Conservation (phyloP, 2,113 vertebrate genomes). For the Dascyllus trimaculatus region DNA sequence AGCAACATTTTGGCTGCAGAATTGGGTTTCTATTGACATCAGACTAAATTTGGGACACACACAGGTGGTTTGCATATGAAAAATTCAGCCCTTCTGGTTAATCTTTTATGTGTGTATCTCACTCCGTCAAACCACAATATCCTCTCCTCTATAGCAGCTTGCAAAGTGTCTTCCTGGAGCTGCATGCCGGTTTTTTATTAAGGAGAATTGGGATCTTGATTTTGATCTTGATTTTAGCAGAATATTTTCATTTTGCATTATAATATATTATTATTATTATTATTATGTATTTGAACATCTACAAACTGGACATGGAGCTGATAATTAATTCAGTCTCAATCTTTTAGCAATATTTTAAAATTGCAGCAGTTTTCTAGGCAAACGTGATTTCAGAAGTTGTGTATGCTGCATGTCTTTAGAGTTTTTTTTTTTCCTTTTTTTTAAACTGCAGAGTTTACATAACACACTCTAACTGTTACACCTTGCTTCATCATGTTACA, state of each 20-base stretch:
- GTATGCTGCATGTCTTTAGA: no score
- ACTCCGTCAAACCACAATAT: background rate
- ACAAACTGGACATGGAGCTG: no score
- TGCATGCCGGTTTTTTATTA: background rate
- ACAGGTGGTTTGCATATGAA: slow-evolving; percentile 9
- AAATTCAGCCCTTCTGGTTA: background rate
- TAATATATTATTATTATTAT: no score
- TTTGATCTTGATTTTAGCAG: background rate
- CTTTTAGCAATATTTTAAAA: background rate
- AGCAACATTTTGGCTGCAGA: slow-evolving; percentile 1
- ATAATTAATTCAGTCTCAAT: no score
- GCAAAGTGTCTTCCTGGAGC: background rate
- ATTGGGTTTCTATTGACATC: slow-evolving; percentile 9
- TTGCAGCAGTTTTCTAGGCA: background rate
- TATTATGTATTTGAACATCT: no score
- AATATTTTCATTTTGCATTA: background rate
- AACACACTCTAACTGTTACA: background rate
- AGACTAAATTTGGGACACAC: background rate
- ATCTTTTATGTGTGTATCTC: background rate
- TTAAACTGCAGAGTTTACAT: background rate
- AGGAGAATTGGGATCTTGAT: background rate
- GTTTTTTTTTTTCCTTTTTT: background rate
- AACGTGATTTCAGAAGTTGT: background rate
- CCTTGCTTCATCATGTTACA: no score
- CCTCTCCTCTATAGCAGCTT: background rate